These are phyloP conservation scores for Caenorhabditis sp. DNA, from an alignment of 2,888 invertebrate genomes.

Conservation along the genomic window DNA sequence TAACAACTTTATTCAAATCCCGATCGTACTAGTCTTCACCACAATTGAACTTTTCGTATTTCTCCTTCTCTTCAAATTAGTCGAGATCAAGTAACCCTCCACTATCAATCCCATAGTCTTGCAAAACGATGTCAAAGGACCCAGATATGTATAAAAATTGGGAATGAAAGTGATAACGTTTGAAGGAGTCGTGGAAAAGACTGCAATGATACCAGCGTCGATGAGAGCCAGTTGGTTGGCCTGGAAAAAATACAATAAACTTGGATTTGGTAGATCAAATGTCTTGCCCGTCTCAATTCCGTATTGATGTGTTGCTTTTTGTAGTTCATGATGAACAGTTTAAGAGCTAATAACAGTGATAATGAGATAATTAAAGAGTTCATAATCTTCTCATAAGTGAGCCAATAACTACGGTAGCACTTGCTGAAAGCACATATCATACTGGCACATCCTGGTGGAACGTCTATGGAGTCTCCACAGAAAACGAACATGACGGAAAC, in stretches of 20 bases:
- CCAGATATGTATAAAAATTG: neutral
- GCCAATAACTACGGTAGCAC: neutral
- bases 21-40: neutral
- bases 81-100: neutral
- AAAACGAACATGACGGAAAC: neutral
- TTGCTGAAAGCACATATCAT: neutral
- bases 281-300: neutral
- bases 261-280: too few relatives aligned
- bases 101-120: conserved; percentile 7
- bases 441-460: neutral
- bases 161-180: conserved; percentile 4
- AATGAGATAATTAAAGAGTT: neutral
- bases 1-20: too few relatives aligned
- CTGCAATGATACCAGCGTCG: neutral
- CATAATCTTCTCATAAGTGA: neutral
- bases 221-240: neutral
- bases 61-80: neutral
- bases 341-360: neutral
- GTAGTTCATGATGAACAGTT: neutral
- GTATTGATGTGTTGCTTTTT: neutral
- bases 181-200: conserved; percentile 11
- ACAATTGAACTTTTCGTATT: neutral
- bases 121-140: conserved; percentile 11
- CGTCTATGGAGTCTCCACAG: neutral
- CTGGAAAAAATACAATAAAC: neutral